Conservation (phyloP, 2,888 invertebrate species). For the Ornithoptera alexandrae region DNA sequence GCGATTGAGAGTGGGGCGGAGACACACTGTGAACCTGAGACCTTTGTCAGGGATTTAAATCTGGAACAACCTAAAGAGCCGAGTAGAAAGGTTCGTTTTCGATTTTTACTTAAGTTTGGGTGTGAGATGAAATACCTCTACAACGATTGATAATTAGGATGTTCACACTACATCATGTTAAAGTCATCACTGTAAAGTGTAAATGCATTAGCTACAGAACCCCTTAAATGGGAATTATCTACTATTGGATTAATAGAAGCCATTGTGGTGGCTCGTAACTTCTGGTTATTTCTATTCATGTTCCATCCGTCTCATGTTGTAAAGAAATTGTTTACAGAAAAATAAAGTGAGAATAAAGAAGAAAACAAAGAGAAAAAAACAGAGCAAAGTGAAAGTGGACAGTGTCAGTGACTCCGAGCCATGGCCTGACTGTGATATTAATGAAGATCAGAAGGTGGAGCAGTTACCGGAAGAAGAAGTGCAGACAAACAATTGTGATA, state of each 20-base stretch:
- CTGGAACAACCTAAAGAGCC: constrained; percentile 29
- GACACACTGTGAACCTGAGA: constrained; percentile 54
- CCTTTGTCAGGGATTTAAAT: constrained; percentile 50
- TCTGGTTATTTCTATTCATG: too few species aligned
- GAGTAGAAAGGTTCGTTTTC: not conserved
- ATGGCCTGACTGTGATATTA: constrained; percentile 17
- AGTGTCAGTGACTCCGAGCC: constrained; percentile 17
- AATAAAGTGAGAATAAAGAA: constrained; percentile 37
- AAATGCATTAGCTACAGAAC: too few species aligned
- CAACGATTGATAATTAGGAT: too few species aligned
- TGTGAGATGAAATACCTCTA: constrained; percentile 51
- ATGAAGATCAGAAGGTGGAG: constrained; percentile 43
- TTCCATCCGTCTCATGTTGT: too few species aligned
- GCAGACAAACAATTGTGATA: constrained; percentile 48
- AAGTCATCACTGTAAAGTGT: too few species aligned
- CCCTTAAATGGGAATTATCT: too few species aligned
- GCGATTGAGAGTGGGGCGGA: constrained; percentile 26
- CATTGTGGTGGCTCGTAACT: too few species aligned
- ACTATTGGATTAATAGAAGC: too few species aligned
- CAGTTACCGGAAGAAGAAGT: constrained; percentile 80
- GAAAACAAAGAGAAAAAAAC: constrained; percentile 55
- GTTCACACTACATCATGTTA: too few species aligned
- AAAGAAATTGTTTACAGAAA: constrained; percentile 17
- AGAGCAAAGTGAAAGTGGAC: constrained; percentile 38
- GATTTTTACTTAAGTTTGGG: not conserved